phyloP scores from a whole-genome alignment of 2,797 vertebrate species.

The Potorous gilbertii region DNA sequence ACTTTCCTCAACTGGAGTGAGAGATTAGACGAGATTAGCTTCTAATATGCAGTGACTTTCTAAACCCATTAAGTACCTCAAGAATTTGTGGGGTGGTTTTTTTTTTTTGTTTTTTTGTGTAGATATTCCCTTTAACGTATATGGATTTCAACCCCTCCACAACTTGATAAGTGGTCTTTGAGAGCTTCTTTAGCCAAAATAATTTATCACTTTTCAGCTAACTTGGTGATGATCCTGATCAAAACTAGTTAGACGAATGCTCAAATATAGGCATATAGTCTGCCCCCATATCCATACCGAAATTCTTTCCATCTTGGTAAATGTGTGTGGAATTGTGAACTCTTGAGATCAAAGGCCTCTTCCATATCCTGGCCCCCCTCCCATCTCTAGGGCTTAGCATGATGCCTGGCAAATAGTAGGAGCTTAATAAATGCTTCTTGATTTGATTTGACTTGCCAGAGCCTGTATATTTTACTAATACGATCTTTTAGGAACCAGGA shows the following conservation, averaged over 20 bases:
- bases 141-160: neutral
- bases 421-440: neutral
- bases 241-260: neutral
- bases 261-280: neutral
- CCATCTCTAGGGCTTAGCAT: neutral
- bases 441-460: neutral
- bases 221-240: neutral
- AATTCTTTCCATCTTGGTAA: neutral
- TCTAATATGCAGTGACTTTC: neutral
- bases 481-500: neutral
- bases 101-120: neutral
- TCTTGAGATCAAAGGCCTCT: neutral
- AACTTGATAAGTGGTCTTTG: neutral
- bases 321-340: neutral
- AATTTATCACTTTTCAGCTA: neutral
- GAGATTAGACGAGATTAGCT: neutral
- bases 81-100: neutral
- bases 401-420: neutral
- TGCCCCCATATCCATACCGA: neutral
- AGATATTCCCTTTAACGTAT: neutral
- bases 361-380: fast-evolving
- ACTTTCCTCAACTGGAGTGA: neutral
- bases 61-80: neutral
- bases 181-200: neutral
- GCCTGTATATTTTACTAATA: neutral